These are phyloP conservation scores for Catocala fraxini DNA, from an alignment of 2,888 invertebrate genomes.

Conservation along the genomic window DNA sequence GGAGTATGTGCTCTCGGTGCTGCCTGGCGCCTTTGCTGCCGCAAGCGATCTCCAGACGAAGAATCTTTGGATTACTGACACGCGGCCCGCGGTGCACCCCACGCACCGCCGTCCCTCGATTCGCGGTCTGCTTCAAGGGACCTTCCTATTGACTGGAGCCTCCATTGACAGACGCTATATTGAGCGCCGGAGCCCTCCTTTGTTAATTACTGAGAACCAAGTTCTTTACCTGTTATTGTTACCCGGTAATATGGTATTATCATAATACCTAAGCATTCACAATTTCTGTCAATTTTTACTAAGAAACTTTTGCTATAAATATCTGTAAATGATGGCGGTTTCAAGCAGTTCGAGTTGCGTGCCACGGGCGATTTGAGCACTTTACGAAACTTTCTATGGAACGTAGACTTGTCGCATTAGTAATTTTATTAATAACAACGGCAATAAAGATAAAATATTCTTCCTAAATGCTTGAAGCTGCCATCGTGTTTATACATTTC, in stretches of 20 bases:
- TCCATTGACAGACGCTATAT: constrained; percentile 85
- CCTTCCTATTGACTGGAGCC: constrained; percentile 82
- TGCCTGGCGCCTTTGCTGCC: constrained; percentile 89
- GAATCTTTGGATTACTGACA: constrained; percentile 89
- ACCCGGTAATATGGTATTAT: constrained; percentile 26
- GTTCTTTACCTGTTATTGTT: constrained; percentile 48
- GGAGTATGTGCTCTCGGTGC: constrained; percentile 87
- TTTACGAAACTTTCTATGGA: constrained; percentile 32
- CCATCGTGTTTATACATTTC: constrained; percentile 34
- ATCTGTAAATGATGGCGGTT: constrained; percentile 22
- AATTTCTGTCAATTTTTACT: constrained; percentile 41
- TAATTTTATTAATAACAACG: constrained; percentile 18
- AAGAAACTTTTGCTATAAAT: constrained; percentile 32
- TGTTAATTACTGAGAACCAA: constrained; percentile 63
- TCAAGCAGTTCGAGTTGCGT: constrained; percentile 36
- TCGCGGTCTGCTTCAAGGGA: constrained; percentile 81
- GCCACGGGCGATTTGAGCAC: constrained; percentile 24
- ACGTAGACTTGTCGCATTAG: constrained; percentile 32
- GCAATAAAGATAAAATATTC: constrained; percentile 19
- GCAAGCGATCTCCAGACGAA: constrained; percentile 87
- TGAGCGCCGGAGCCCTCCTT: constrained; percentile 77
- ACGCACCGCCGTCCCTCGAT: constrained; percentile 80
- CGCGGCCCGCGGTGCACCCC: constrained; percentile 84
- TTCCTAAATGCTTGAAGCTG: constrained; percentile 27
- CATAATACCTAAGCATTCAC: constrained; percentile 27